phyloP scores from a whole-genome alignment of 1,140 invertebrate species.

The Drosophila nebulosa region DNA sequence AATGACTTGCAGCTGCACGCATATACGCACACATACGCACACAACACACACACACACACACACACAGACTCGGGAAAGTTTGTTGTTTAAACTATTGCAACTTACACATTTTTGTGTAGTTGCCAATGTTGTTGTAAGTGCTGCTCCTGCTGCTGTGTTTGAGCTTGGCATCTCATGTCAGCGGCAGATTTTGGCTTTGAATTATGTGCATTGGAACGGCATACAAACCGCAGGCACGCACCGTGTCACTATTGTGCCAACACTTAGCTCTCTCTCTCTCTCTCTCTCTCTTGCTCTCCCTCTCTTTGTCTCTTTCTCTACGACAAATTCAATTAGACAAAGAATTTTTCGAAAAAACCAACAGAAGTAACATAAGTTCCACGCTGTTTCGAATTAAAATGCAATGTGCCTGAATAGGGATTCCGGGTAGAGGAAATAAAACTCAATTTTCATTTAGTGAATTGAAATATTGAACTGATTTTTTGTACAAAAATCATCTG shows the following conservation, averaged over 20 bases:
- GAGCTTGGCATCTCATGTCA: conserved; percentile 41
- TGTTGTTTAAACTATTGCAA: conserved; percentile 64
- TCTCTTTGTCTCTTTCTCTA: neutral
- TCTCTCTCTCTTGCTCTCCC: neutral
- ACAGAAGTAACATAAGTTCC: conserved; percentile 4
- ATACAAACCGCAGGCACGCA: conserved; percentile 54
- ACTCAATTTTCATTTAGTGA: no score
- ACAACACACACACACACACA: conserved; percentile 8
- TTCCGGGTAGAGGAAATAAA: no score
- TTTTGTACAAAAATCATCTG: no score
- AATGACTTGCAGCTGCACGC: conserved; percentile 51
- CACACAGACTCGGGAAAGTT: conserved; percentile 38
- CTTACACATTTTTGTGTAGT: conserved; percentile 50
- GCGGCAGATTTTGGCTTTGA: conserved; percentile 60
- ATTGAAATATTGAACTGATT: no score
- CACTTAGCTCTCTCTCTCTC: neutral
- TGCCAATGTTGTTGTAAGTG: conserved; percentile 33
- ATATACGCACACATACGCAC: conserved; percentile 8
- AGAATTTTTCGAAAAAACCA: conserved; percentile 5
- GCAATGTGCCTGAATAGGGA: neutral
- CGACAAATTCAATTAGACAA: conserved; percentile 40
- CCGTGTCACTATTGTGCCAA: conserved; percentile 1
- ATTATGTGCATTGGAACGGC: conserved; percentile 63
- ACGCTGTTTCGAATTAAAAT: neutral
- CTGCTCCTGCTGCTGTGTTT: conserved; percentile 15